These are phyloP conservation scores for Tylochromis polylepis DNA, from an alignment of 2,113 vertebrate species.

Conservation along the genomic window DNA sequence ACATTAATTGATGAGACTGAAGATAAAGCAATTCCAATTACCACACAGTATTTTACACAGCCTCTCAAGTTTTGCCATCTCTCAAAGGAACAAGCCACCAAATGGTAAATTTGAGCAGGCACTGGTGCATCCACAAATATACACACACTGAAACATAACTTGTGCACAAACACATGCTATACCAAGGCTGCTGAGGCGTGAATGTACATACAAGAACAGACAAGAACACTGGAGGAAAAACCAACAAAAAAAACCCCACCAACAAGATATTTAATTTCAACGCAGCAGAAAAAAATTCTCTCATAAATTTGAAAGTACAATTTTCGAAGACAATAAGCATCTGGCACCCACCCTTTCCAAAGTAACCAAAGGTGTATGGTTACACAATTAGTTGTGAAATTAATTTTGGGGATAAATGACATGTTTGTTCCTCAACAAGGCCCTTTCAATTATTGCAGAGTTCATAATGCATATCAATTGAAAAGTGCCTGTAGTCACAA, in stretches of 20 bases:
- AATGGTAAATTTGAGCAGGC: constrained; percentile 56
- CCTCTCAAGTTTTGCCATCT: constrained; percentile 72
- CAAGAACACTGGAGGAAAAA: neutral
- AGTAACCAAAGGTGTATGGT: neutral
- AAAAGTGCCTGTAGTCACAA: constrained; percentile 63
- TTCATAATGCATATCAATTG: constrained; percentile 49
- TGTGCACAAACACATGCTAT: neutral
- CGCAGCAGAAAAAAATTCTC: neutral
- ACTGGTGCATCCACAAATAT: constrained; percentile 44
- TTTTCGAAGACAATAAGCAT: neutral
- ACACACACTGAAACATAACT: constrained; percentile 1
- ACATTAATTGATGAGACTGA: constrained; percentile 82
- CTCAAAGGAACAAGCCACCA: constrained; percentile 68
- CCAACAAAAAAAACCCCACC: neutral
- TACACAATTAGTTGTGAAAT: constrained; percentile 11
- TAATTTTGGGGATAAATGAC: constrained; percentile 41
- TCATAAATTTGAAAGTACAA: neutral
- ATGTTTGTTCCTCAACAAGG: constrained; percentile 64
- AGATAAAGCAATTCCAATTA: constrained; percentile 83
- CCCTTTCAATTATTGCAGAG: constrained; percentile 53
- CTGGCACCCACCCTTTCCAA: neutral
- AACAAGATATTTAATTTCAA: neutral
- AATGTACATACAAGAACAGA: constrained; percentile 25
- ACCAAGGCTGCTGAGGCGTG: neutral
- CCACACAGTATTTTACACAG: constrained; percentile 72